A percentile compares a stretch with the other conserved stretches of the same genome.
These are phyloP conservation scores for Macrosiphum euphorbiae DNA, from an alignment of 2,888 invertebrate species.

Conservation along the genomic window DNA sequence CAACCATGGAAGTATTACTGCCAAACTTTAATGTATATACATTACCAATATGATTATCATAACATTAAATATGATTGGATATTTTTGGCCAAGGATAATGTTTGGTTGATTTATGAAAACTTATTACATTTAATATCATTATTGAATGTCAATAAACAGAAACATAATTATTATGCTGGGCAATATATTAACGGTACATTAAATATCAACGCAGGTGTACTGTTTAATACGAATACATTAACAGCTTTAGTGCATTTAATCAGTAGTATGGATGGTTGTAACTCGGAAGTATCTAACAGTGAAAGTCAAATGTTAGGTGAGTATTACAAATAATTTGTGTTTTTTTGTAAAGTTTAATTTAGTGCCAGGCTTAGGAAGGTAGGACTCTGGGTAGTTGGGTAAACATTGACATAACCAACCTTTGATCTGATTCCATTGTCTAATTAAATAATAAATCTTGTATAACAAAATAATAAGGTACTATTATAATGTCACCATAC, in stretches of 20 bases:
- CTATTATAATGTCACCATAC: neutral
- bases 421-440: neutral
- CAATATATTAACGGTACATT: neutral
- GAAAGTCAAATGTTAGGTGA: conserved; percentile 46
- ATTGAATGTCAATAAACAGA: neutral
- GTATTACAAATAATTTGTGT: neutral
- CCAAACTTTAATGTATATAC: conserved; percentile 8
- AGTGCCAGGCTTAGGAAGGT: neutral
- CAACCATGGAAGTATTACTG: conserved; percentile 31
- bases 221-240: conserved; percentile 9
- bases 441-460: neutral
- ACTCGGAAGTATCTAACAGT: neutral
- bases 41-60: neutral
- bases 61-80: conserved; percentile 37
- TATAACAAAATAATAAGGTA: neutral
- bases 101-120: conserved; percentile 55
- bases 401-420: neutral
- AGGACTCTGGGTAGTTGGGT: neutral
- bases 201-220: conserved; percentile 1
- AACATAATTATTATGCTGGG: conserved; percentile 32
- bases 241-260: conserved; percentile 1
- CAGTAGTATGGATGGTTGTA: conserved; percentile 10
- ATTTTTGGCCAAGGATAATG: conserved; percentile 47
- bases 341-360: neutral
- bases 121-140: conserved; percentile 41